phyloP scores from a whole-genome alignment of 2,113 vertebrate genomes.

The Manacus vitellinus region DNA sequence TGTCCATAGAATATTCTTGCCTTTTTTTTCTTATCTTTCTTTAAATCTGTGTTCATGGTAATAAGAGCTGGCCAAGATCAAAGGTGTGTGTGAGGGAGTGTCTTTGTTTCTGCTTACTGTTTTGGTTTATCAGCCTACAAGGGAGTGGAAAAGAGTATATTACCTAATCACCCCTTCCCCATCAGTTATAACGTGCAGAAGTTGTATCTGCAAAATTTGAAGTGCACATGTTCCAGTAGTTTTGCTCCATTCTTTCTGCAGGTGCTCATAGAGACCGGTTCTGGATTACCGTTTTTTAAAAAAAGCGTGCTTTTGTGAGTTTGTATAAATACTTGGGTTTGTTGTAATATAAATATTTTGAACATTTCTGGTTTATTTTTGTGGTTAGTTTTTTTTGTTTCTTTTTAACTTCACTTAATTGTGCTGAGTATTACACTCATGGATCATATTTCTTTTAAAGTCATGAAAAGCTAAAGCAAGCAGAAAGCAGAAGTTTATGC shows the following conservation, averaged over 20 bases:
- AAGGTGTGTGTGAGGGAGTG: background rate
- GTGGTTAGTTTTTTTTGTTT: background rate
- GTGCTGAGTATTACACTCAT: background rate
- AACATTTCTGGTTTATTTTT: background rate
- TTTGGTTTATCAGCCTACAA: background rate
- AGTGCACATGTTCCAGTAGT: background rate
- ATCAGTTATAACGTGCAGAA: background rate
- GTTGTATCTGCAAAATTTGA: background rate
- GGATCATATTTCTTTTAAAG: background rate
- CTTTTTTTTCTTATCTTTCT: background rate
- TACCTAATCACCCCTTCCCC: background rate
- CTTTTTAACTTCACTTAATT: background rate
- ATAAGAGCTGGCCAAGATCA: background rate
- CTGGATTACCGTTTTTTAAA: background rate
- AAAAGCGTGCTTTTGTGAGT: background rate
- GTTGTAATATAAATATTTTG: background rate
- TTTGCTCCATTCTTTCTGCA: background rate
- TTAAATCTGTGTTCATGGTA: rapidly evolving
- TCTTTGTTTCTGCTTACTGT: background rate
- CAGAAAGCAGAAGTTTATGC: rapidly evolving
- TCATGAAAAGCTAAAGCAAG: background rate
- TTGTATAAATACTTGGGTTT: background rate
- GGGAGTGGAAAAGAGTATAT: background rate
- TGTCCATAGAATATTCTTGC: background rate
- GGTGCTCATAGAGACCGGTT: background rate